Percentiles rank a stretch among this genome's conserved stretches.
These are phyloP conservation scores for Nothocercus nigrocapillus DNA, from an alignment of 2,113 vertebrate species.

Conservation along the genomic window DNA sequence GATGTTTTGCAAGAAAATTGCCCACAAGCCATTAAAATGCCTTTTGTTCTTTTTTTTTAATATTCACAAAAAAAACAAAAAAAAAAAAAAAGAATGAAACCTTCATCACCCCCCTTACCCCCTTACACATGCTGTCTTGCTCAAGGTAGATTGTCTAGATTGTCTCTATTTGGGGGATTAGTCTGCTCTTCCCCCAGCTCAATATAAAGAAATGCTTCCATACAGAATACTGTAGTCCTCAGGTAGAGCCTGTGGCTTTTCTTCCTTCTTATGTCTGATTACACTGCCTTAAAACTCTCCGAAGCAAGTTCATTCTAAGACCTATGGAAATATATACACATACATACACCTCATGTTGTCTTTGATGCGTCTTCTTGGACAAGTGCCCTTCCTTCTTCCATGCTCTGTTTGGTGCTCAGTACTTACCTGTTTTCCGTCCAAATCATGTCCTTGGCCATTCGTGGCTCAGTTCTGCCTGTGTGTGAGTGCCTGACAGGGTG, in stretches of 20 bases:
- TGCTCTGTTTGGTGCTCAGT: neutral
- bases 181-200: neutral
- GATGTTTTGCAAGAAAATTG: neutral
- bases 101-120: neutral
- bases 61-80: neutral
- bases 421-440: neutral
- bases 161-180: neutral
- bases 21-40: neutral
- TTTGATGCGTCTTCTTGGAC: neutral
- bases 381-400: neutral
- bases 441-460: fast-evolving
- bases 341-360: neutral
- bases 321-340: neutral
- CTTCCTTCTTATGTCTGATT: neutral
- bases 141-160: neutral
- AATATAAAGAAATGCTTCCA: neutral
- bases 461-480: neutral
- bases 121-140: neutral
- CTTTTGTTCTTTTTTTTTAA: neutral
- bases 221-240: neutral
- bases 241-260: neutral
- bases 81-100: neutral
- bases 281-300: neutral
- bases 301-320: neutral
- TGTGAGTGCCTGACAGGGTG: neutral